phyloP scores from a whole-genome alignment of 2,797 vertebrate species.

The Peromyscus eremicus region DNA sequence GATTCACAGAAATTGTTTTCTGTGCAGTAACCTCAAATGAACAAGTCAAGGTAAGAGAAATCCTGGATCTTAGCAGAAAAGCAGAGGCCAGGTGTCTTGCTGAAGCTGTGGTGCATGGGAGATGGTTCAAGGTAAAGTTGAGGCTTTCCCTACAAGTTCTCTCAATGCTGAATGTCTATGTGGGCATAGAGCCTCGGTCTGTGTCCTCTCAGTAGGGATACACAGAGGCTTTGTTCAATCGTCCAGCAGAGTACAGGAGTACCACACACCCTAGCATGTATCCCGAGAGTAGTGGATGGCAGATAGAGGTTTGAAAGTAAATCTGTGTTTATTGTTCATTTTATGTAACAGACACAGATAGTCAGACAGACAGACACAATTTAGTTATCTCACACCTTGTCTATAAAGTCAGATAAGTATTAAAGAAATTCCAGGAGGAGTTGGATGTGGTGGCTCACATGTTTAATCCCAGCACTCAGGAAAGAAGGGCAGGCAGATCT shows the following conservation, averaged over 20 bases:
- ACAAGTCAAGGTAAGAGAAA: slow-evolving; percentile 96
- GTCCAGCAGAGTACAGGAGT: not conserved
- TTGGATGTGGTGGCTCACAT: not conserved
- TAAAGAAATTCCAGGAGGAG: not conserved
- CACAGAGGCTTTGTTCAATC: not conserved
- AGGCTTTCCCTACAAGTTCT: not conserved
- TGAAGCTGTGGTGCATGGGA: not conserved
- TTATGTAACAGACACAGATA: not conserved
- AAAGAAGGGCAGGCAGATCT: not conserved
- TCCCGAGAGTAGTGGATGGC: not conserved
- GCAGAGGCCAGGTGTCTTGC: not conserved
- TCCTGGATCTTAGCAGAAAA: not conserved
- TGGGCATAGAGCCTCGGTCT: not conserved
- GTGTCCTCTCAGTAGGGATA: not conserved
- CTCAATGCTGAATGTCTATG: not conserved
- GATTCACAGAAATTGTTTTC: slow-evolving; percentile 99
- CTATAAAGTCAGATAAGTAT: not conserved
- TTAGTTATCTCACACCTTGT: not conserved
- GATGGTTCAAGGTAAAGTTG: not conserved
- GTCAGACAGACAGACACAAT: not conserved
- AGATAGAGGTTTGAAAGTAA: not conserved
- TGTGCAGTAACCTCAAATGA: slow-evolving; percentile 99
- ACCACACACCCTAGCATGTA: not conserved
- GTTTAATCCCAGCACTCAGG: not conserved
- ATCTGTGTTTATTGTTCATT: not conserved